phyloP scores from a whole-genome alignment of 2,888 invertebrate genomes.

The Agriopis leucophaearia region DNA sequence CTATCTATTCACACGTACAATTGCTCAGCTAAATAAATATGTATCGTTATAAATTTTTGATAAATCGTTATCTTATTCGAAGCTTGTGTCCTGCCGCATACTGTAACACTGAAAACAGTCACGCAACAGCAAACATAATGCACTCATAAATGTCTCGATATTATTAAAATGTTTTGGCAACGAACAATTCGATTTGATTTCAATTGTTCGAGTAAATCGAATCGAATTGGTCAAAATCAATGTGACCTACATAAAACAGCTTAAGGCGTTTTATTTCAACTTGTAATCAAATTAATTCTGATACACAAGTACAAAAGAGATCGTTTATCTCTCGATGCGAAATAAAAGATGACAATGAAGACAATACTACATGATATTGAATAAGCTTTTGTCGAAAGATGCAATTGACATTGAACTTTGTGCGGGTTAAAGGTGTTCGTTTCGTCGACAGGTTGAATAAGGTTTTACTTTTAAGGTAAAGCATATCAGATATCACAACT shows the following conservation, averaged over 20 bases:
- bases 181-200: constrained; percentile 49
- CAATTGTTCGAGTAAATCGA: constrained; percentile 52
- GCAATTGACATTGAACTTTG: constrained; percentile 47
- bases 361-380: constrained; percentile 35
- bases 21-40: too few relatives aligned
- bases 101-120: constrained; percentile 66
- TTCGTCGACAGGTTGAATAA: constrained; percentile 34
- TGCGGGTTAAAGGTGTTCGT: constrained; percentile 42
- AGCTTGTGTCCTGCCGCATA: constrained; percentile 18
- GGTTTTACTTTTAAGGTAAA: constrained; percentile 22
- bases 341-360: constrained; percentile 44
- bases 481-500: constrained; percentile 14
- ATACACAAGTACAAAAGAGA: constrained; percentile 44
- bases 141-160: constrained; percentile 67
- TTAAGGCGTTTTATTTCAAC: constrained; percentile 32
- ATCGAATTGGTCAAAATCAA: constrained; percentile 53
- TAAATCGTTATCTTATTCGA: neutral
- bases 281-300: constrained; percentile 44
- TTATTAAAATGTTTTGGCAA: constrained; percentile 67
- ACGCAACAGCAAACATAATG: constrained; percentile 74
- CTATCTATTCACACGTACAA: too few relatives aligned
- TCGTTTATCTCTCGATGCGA: constrained; percentile 44
- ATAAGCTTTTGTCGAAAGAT: constrained; percentile 46
- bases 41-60: too few relatives aligned
- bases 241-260: constrained; percentile 42